These are phyloP conservation scores for Synergus umbraculus DNA, from an alignment of 2,888 invertebrate species.

Conservation along the genomic window DNA sequence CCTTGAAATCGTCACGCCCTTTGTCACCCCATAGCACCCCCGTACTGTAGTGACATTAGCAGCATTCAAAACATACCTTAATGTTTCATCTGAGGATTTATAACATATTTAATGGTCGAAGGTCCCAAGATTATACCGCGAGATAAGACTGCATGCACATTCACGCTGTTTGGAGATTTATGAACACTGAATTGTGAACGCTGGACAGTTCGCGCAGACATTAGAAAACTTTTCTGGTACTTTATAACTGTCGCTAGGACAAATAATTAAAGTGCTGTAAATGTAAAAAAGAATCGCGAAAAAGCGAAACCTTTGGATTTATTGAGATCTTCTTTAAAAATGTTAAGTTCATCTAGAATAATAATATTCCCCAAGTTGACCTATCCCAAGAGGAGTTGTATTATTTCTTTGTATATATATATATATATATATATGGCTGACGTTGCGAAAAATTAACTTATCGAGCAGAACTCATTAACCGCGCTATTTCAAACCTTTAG, in stretches of 20 bases:
- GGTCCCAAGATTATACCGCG: slow-evolving; percentile 59
- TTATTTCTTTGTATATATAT: neutral
- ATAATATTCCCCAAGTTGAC: neutral
- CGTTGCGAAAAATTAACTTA: slow-evolving; percentile 18
- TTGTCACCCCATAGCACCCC: slow-evolving; percentile 15
- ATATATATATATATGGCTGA: neutral
- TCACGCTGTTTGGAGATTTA: slow-evolving; percentile 68
- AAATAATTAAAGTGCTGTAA: neutral
- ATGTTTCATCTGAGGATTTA: slow-evolving; percentile 67
- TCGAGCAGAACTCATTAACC: slow-evolving; percentile 15
- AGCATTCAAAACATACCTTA: slow-evolving; percentile 64
- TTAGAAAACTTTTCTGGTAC: slow-evolving; percentile 64
- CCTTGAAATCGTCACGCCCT: neutral
- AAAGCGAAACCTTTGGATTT: neutral
- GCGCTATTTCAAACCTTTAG: neutral
- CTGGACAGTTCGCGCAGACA: slow-evolving; percentile 64
- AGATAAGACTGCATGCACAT: slow-evolving; percentile 59
- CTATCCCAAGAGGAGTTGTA: neutral
- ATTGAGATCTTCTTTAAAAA: too few relatives aligned
- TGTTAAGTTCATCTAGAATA: too few relatives aligned
- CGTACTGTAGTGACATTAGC: slow-evolving; percentile 48
- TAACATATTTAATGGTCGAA: slow-evolving; percentile 67
- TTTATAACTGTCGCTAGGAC: slow-evolving; percentile 62
- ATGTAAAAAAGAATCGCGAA: neutral
- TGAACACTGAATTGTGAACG: slow-evolving; percentile 57